Evolutionary conservation across 92 coral and sea anemone genomes (phyloP), one percentile per base, ranked within the genome.

Genomic region (Zoanthus solanderi): DNA sequence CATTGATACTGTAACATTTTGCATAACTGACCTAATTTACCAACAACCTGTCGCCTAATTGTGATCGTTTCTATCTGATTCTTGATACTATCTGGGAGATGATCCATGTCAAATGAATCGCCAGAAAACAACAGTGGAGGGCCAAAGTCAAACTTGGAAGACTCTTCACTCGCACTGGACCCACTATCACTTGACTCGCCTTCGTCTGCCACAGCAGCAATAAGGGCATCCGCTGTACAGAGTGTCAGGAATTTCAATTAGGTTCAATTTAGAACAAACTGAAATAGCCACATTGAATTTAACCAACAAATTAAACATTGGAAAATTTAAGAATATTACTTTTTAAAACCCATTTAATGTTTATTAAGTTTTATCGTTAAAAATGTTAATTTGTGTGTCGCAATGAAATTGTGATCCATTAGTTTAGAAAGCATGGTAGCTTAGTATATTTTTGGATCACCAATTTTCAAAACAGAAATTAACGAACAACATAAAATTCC

Each of bases 111-210:
- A 7, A 97, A 79, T 4, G 99, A 95, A 56, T 95, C 98, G 11
- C 96, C 98, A 48, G 98, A 95, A 76, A 91, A 95, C 79, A 95
- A 75, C 78, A 95, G 83, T 8, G 98, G 98, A 5, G 98, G 94
- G 16, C 98, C 98, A 85, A 95, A 95, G 60, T 95, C 98, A 57
- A 95, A 95, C 93, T 91, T 95, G 66, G 93, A 90, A 0, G 96
- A 91, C 17, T 67, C 86, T 10, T 89, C 94, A 57, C 93, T 37
- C 79, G 56, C 76, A 47, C 92, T 66, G 67, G 87, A 56, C 90
- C 92, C 85, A 60, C 63, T 47, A 42, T 67, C 63, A 11, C 85
- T 81, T 67, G 56, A 67, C 30, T 81, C 85, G 16, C 75, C 85
- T 34, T 69, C 46, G 23, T 79, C 84, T 6, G 2, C 81, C 63